These are phyloP conservation scores for Pygocentrus nattereri DNA, from an alignment of 2,797 vertebrate species.

Conservation along the genomic window DNA sequence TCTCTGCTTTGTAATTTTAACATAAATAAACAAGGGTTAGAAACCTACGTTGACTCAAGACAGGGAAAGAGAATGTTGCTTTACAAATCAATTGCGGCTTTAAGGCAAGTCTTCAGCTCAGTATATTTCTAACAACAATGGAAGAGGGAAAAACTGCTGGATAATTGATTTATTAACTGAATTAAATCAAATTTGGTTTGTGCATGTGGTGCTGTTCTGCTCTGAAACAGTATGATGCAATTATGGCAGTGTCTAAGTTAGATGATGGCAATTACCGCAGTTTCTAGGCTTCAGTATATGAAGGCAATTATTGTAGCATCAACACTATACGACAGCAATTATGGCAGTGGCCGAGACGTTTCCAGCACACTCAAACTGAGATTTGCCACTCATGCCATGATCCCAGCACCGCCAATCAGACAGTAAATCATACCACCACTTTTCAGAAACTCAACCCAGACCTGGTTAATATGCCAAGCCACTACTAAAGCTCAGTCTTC, in stretches of 20 bases:
- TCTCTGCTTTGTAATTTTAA: neutral
- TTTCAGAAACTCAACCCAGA: neutral
- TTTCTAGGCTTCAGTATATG: constrained; percentile 8
- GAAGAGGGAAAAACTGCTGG: neutral
- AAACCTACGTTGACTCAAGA: neutral
- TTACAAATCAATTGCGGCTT: constrained; percentile 10
- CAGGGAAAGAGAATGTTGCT: neutral
- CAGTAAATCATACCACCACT: neutral
- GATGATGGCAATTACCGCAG: constrained; percentile 23
- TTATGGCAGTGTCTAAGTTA: constrained; percentile 24
- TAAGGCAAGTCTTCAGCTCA: constrained; percentile 18
- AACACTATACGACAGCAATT: constrained; percentile 18
- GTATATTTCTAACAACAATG: constrained; percentile 2
- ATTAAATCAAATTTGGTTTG: constrained; percentile 18
- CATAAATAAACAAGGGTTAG: neutral
- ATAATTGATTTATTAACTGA: constrained; percentile 39
- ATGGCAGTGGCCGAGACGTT: neutral
- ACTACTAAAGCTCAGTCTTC: constrained; percentile 37
- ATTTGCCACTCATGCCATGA: neutral
- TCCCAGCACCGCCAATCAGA: neutral
- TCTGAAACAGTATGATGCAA: constrained; percentile 31
- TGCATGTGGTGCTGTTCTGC: constrained; percentile 2
- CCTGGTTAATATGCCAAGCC: constrained; percentile 29
- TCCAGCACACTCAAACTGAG: neutral
- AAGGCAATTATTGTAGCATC: constrained; percentile 11